Conservation (phyloP, 35 echinoderm and acorn worm species). For the Diadema setosum region DNA sequence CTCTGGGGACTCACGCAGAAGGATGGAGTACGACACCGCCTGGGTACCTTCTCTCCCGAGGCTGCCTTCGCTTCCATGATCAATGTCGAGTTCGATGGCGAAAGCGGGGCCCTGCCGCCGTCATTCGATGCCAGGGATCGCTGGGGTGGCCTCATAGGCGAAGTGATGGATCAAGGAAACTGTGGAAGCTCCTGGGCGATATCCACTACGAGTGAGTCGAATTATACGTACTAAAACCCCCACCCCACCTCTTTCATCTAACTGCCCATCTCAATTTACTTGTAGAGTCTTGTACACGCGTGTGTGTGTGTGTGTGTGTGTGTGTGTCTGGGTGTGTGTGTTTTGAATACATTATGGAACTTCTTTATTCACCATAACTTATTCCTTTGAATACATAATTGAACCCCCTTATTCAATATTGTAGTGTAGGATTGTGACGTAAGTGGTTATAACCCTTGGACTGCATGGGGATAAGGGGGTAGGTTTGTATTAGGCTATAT, state of each 20-base stretch:
- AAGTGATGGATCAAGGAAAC: constrained; percentile 83
- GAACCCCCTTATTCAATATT: too few relatives aligned
- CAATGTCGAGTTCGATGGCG: constrained; percentile 41
- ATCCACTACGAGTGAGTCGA: constrained; percentile 67
- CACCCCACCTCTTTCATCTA: too few relatives aligned
- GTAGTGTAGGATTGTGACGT: too few relatives aligned
- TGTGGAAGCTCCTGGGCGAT: constrained; percentile 96
- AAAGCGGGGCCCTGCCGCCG: constrained; percentile 40
- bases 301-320: not conserved
- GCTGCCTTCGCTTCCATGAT: constrained; percentile 36
- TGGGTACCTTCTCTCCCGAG: constrained; percentile 60
- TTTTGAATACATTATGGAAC: too few relatives aligned
- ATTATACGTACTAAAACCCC: too few relatives aligned
- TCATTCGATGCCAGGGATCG: constrained; percentile 78
- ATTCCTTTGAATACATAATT: too few relatives aligned
- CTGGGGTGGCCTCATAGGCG: constrained; percentile 71
- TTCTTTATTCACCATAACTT: too few relatives aligned
- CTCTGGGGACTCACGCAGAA: constrained; percentile 49
- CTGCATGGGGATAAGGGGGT: too few relatives aligned
- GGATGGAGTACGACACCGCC: constrained; percentile 18
- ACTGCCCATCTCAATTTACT: too few relatives aligned
- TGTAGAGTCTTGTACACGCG: too few relatives aligned
- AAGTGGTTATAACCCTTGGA: too few relatives aligned
- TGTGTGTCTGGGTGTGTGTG: not conserved
- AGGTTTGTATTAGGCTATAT: too few relatives aligned